Evolutionary conservation across 2,888 invertebrate species (phyloP).

Genomic region (Ophion slaviceki): DNA sequence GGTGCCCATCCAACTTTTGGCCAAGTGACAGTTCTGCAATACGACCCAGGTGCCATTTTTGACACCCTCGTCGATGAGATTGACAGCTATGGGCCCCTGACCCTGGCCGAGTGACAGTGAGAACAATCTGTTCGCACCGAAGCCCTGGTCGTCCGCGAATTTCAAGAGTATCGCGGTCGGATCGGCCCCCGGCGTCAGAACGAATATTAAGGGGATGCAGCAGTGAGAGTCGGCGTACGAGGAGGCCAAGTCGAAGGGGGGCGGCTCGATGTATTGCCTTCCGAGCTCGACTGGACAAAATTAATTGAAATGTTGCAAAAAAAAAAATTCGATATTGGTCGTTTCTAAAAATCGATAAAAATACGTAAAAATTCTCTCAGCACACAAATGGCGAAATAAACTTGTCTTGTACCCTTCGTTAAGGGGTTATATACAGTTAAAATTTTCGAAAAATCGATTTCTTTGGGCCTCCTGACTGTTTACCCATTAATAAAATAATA

Average conservation of each 20-base stretch:
- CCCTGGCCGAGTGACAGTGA: slow-evolving; percentile 96
- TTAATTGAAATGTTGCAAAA: slow-evolving; percentile 37
- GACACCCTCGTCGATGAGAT: slow-evolving; percentile 93
- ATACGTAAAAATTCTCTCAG: background rate
- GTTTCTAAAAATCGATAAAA: background rate
- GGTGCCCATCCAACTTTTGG: slow-evolving; percentile 96
- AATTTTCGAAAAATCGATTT: too few relatives aligned
- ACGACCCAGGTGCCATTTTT: slow-evolving; percentile 96
- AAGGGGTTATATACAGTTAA: too few relatives aligned
- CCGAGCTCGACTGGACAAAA: slow-evolving; percentile 88
- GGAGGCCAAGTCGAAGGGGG: slow-evolving; percentile 93
- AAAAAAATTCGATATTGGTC: background rate
- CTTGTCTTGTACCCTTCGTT: too few relatives aligned
- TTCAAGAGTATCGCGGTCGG: slow-evolving; percentile 96
- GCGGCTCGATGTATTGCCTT: slow-evolving; percentile 92
- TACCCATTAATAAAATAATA: too few relatives aligned
- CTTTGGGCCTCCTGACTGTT: too few relatives aligned
- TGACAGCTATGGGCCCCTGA: slow-evolving; percentile 94
- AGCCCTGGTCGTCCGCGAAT: slow-evolving; percentile 96
- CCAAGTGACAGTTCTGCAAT: slow-evolving; percentile 97
- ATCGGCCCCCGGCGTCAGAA: slow-evolving; percentile 96
- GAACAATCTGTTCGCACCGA: slow-evolving; percentile 90
- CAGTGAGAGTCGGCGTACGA: slow-evolving; percentile 94
- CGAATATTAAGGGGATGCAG: slow-evolving; percentile 94
- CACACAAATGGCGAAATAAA: too few relatives aligned